Evolutionary conservation across 2,888 invertebrate genomes (phyloP).

Genomic region (Diabrotica balteata): DNA sequence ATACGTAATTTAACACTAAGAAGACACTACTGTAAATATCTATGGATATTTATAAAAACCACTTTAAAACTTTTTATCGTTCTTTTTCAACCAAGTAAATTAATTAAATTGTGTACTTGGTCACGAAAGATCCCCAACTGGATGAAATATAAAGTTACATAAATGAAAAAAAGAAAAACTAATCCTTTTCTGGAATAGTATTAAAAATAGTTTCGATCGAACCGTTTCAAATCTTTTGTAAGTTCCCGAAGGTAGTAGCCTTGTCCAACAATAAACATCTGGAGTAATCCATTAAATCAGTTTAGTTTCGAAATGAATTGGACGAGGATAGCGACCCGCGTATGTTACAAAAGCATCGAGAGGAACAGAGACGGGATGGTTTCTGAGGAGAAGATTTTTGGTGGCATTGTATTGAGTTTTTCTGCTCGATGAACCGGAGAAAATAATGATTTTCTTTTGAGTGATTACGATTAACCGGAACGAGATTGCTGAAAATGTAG

Average conservation of each 20-base stretch:
- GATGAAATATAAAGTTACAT: too few relatives aligned
- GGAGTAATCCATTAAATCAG: constrained; percentile 10
- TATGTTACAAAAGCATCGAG: neutral
- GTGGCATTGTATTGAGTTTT: constrained; percentile 20
- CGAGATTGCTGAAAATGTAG: constrained; percentile 10
- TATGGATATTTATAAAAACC: too few relatives aligned
- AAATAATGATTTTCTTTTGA: constrained; percentile 24
- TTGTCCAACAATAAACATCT: neutral
- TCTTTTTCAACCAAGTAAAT: too few relatives aligned
- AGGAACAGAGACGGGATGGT: neutral
- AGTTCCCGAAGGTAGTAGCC: neutral
- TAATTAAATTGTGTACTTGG: too few relatives aligned
- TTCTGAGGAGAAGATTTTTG: constrained; percentile 13
- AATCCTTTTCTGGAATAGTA: too few relatives aligned
- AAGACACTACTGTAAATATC: too few relatives aligned
- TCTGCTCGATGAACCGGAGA: constrained; percentile 14
- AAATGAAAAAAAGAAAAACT: too few relatives aligned
- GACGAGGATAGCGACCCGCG: neutral
- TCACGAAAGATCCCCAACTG: too few relatives aligned
- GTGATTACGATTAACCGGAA: constrained; percentile 19
- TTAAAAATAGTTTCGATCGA: too few relatives aligned
- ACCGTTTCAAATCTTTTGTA: neutral
- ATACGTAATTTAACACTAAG: too few relatives aligned
- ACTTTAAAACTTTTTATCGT: too few relatives aligned
- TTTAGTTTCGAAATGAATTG: neutral